A percentile compares a stretch with the other conserved stretches of the same genome.
phyloP scores from a whole-genome alignment of 2,113 vertebrate species.

The Lycaon pictus region DNA sequence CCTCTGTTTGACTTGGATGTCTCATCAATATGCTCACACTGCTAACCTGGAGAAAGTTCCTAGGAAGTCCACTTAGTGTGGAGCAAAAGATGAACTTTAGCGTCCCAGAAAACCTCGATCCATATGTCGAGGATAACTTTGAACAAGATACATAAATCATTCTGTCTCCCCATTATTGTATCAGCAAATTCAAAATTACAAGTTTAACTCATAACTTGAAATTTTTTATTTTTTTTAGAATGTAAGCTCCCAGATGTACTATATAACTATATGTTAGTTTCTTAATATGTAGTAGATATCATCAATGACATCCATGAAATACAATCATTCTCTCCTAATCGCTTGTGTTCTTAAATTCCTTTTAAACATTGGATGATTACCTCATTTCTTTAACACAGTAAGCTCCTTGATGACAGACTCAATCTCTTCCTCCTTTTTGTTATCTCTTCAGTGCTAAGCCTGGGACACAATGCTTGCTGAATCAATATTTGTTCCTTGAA shows the following conservation, averaged over 20 bases:
- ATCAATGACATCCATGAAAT: not conserved
- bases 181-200: conserved; percentile 10
- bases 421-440: not conserved
- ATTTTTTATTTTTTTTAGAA: not conserved
- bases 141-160: not conserved
- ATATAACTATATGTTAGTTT: not conserved
- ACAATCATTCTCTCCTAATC: not conserved
- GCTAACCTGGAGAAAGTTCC: not conserved
- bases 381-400: not conserved
- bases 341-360: not conserved
- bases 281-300: not conserved
- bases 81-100: not conserved
- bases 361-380: not conserved
- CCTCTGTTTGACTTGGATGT: not conserved
- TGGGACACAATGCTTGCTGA: not conserved
- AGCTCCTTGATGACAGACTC: not conserved
- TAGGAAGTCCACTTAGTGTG: not conserved
- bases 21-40: not conserved
- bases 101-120: not conserved
- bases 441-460: not conserved
- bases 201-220: not conserved
- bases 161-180: not conserved
- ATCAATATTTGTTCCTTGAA: conserved; percentile 53
- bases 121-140: not conserved
- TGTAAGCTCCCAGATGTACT: not conserved